Evolutionary conservation across 2,888 invertebrate genomes (phyloP).

Genomic region (Penaeus monodon): DNA sequence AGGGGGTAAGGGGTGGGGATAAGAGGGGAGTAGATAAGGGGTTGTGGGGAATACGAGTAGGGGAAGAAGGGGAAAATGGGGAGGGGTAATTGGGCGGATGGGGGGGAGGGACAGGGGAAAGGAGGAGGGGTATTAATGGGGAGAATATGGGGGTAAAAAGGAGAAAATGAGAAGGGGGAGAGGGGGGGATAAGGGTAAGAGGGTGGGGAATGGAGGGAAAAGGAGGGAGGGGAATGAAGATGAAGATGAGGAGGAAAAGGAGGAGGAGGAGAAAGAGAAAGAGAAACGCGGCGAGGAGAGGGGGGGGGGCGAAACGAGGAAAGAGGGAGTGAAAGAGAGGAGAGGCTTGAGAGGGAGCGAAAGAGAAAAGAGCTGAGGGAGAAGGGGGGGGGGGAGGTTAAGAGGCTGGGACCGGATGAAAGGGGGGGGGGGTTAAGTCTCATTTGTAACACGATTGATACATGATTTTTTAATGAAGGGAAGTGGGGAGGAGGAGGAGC

Average conservation of each 20-base stretch:
- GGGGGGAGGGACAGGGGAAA: background rate
- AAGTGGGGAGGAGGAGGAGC: no score
- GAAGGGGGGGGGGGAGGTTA: no score
- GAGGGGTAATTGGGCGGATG: background rate
- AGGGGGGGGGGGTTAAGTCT: no score
- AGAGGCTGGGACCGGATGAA: no score
- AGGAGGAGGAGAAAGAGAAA: background rate
- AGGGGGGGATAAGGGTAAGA: background rate
- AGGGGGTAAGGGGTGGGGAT: background rate
- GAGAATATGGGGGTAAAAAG: background rate
- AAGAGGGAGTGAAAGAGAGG: background rate
- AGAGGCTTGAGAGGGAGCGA: background rate
- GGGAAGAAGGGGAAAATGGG: background rate
- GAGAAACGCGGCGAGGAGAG: background rate
- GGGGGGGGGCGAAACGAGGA: no score
- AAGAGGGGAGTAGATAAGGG: background rate
- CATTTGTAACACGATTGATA: no score
- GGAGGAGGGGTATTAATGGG: background rate
- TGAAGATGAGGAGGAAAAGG: no score
- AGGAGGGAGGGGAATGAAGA: no score
- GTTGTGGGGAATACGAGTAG: background rate
- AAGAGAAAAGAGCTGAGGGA: background rate
- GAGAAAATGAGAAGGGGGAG: slow-evolving; percentile 3
- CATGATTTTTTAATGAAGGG: background rate
- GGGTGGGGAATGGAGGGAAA: background rate